Base-by-base conservation (phyloP, 2,113 vertebrate species). In the Indri indri region DNA sequence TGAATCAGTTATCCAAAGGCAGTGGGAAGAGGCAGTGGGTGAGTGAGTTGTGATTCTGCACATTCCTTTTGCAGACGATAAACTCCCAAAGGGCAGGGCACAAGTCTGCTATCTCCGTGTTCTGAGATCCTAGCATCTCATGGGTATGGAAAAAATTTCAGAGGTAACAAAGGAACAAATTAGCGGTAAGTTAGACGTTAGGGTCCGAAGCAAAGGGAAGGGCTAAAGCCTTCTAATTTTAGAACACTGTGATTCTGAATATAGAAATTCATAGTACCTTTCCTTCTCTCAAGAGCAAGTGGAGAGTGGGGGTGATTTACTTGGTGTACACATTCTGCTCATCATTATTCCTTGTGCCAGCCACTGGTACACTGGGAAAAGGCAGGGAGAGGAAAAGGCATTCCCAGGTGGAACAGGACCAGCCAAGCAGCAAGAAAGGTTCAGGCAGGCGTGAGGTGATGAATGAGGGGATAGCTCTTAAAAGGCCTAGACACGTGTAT, bases 271-370 rank as follows among this genome's bases (percentile, higher is more conserved):
- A 40, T 52, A 59, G n/a, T 90, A 71, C 25, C 8, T 52, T 82
- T 79, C 40, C 57, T 79, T 82, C 81, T 90, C 82, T 81, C 40
- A 77, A 88, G 80, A 92, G 57, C 74, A 84, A 90, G 63, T 34
- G 45, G 25, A 80, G 54, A 85, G 37, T 22, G 47, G 30, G 18
- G 47, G 12, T 77, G 42, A 34, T 73, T 20, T 86, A 45, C 30
- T 50, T 22, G 59, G n/a, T 42, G 25, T 37, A n/a, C 32, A 71
- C 3, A 4, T 85, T 91, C 66, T 27, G 32, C 45, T 63, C 61
- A 23, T 59, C 54, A 22, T 83, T 81, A 40, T 77, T 89, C 83
- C n/a, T 86, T 54, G n/a, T 66, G 57, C 45, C 47, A n/a, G 82
- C 37, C 7, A 1, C 77, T 65, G 88, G 54, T 47, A 66, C 6